These are phyloP conservation scores for Brachypterus glaber DNA, from an alignment of 2,888 invertebrate genomes.

Conservation along the genomic window DNA sequence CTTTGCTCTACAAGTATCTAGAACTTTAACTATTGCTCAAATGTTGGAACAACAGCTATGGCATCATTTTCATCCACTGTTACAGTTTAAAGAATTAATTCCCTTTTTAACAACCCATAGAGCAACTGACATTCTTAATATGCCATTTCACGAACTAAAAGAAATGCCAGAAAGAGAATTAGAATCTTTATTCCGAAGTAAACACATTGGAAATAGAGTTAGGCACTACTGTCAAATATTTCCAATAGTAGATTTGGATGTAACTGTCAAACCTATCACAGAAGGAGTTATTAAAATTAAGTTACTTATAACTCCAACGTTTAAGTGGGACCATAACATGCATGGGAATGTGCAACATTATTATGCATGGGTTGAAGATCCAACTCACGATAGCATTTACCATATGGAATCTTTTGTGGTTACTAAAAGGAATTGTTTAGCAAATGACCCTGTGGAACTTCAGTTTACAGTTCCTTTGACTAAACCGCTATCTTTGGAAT, in stretches of 20 bases:
- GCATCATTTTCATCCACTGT: constrained; percentile 75
- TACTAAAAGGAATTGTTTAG: constrained; percentile 46
- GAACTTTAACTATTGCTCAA: constrained; percentile 79
- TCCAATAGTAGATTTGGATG: constrained; percentile 74
- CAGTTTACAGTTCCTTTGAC: constrained; percentile 92
- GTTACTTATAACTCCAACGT: constrained; percentile 64
- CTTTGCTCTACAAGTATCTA: constrained; percentile 79
- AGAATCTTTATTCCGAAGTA: constrained; percentile 68
- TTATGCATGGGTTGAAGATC: constrained; percentile 98
- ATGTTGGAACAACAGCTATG: constrained; percentile 90
- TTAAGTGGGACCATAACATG: constrained; percentile 79
- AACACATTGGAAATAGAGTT: constrained; percentile 62
- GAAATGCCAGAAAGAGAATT: constrained; percentile 86
- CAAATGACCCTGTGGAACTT: constrained; percentile 66
- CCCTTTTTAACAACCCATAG: constrained; percentile 62
- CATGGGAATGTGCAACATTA: constrained; percentile 78
- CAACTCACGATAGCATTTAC: constrained; percentile 87
- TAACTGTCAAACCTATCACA: constrained; percentile 89
- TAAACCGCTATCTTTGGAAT: constrained; percentile 86
- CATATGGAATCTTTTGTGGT: constrained; percentile 89
- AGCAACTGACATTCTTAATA: constrained; percentile 68
- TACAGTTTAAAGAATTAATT: constrained; percentile 69
- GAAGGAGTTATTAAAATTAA: constrained; percentile 79
- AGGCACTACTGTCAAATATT: constrained; percentile 79
- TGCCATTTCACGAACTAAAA: constrained; percentile 66